Evolutionary conservation across 2,113 vertebrate genomes (phyloP).

Genomic region (Alethe diademata): DNA sequence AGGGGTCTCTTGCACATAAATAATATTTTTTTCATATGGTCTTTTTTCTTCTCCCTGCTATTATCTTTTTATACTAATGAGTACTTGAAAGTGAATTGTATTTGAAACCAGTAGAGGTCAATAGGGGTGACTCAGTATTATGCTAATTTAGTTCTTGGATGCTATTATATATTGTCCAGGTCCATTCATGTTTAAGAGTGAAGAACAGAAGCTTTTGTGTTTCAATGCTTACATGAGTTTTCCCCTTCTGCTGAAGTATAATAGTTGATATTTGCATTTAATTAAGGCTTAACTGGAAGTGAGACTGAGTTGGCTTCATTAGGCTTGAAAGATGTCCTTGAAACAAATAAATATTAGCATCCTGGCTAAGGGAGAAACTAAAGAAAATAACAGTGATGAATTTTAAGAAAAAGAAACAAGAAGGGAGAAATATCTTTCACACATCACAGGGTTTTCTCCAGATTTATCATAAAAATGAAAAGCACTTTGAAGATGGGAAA

Average conservation of each 20-base stretch:
- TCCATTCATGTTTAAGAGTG: conserved; percentile 37
- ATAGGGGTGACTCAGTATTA: background rate
- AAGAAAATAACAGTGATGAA: conserved; percentile 12
- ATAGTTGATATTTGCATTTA: background rate
- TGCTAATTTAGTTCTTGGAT: conserved; percentile 28
- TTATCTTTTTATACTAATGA: conserved; percentile 27
- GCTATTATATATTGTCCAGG: conserved; percentile 1
- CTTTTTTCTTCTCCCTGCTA: background rate
- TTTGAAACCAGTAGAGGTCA: background rate
- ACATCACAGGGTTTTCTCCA: conserved; percentile 21
- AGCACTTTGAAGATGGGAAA: background rate
- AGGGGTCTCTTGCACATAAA: background rate
- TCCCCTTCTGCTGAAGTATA: background rate
- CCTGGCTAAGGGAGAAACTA: background rate
- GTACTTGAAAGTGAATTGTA: background rate
- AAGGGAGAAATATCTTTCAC: background rate
- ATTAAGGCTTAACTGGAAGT: conserved; percentile 41
- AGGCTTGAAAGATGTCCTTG: conserved; percentile 32
- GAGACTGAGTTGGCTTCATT: background rate
- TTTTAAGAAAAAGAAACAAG: background rate
- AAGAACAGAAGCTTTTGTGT: conserved; percentile 43
- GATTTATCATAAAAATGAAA: conserved; percentile 11
- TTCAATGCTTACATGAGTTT: conserved; percentile 11
- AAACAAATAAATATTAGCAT: conserved; percentile 46
- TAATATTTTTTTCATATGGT: background rate